These are phyloP conservation scores for Erethizon dorsatum DNA, from an alignment of 2,797 vertebrate genomes.

Conservation along the genomic window DNA sequence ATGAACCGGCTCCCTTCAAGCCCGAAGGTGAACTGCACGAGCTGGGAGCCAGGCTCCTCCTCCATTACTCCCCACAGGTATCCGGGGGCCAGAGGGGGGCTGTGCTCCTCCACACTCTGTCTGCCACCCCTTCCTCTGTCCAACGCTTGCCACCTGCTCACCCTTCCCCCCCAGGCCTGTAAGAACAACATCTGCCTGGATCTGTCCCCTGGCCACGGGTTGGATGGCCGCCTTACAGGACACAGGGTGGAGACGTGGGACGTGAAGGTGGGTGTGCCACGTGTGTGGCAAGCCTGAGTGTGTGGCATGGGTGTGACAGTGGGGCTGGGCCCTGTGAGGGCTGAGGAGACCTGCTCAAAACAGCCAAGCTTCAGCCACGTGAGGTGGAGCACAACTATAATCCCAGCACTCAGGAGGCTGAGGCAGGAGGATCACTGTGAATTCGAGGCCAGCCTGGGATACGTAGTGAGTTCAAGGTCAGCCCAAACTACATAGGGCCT, in stretches of 20 bases:
- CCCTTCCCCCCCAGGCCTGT: conserved; percentile 92
- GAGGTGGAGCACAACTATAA: neutral
- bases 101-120: neutral
- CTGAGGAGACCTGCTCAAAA: neutral
- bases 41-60: conserved; percentile 94
- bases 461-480: neutral
- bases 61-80: conserved; percentile 99
- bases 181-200: conserved; percentile 98
- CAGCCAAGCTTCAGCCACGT: neutral
- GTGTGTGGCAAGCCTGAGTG: accelerated
- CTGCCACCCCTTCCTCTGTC: neutral
- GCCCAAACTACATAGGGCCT: neutral
- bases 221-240: conserved; percentile 97
- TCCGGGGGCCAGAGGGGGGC: neutral
- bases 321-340: neutral
- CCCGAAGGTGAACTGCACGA: conserved; percentile 95
- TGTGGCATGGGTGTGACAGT: neutral
- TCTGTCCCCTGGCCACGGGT: conserved; percentile 94
- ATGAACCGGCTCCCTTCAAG: conserved; percentile 94
- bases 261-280: conserved; percentile 92
- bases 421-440: neutral
- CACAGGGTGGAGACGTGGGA: conserved; percentile 97
- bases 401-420: neutral
- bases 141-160: neutral
- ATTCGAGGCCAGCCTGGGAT: neutral